A percentile compares a stretch with the other conserved stretches of the same genome.
These are phyloP conservation scores for Potorous gilbertii DNA, from an alignment of 2,797 vertebrate genomes.

Conservation along the genomic window DNA sequence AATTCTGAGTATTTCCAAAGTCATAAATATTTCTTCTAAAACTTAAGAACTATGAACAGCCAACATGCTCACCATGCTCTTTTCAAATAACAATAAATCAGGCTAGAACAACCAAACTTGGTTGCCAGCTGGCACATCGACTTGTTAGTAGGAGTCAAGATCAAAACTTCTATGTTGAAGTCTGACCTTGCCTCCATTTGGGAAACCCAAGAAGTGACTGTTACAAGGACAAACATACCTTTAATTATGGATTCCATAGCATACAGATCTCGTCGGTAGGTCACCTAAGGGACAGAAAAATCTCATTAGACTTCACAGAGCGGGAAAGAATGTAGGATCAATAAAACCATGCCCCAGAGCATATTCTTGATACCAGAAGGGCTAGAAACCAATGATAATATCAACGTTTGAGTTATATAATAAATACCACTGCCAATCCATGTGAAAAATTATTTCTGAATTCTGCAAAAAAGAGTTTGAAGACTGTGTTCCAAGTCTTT, in stretches of 20 bases:
- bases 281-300: conserved; percentile 91
- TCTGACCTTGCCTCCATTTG: conserved; percentile 63
- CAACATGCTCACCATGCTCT: conserved; percentile 21
- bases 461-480: conserved; percentile 51
- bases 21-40: conserved; percentile 56
- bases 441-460: conserved; percentile 52
- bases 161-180: conserved; percentile 70
- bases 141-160: conserved; percentile 60
- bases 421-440: conserved; percentile 68
- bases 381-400: conserved; percentile 73
- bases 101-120: conserved; percentile 69
- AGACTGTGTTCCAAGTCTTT: conserved; percentile 51
- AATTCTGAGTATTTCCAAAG: conserved; percentile 41
- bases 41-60: conserved; percentile 52
- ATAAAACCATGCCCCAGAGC: conserved; percentile 79
- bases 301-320: conserved; percentile 81
- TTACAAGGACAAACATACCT: conserved; percentile 88
- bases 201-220: conserved; percentile 75
- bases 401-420: conserved; percentile 76
- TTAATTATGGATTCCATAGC: conserved; percentile 96
- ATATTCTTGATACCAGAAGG: conserved; percentile 77
- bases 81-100: conserved; percentile 3
- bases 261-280: conserved; percentile 95
- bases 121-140: conserved; percentile 69
- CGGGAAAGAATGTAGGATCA: conserved; percentile 82